Conservation (phyloP, 2,113 vertebrate genomes). For the Mus spicilegus region DNA sequence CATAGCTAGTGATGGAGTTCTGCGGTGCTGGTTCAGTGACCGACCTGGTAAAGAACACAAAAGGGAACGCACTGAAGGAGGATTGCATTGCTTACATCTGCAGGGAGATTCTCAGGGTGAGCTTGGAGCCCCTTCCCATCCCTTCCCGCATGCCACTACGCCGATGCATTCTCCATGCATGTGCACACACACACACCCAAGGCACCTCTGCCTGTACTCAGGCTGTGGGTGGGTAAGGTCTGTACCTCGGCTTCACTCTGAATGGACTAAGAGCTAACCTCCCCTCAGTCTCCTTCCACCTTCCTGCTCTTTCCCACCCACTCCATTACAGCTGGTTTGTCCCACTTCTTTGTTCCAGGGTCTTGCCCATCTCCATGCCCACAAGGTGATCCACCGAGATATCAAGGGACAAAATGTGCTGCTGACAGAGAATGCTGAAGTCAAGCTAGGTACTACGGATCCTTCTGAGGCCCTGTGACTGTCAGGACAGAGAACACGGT, state of each 20-base stretch:
- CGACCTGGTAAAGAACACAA: conserved; percentile 95
- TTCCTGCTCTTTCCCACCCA: background rate
- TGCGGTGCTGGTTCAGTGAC: conserved; percentile 96
- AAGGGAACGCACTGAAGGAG: conserved; percentile 95
- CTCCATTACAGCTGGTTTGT: background rate
- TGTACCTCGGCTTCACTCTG: background rate
- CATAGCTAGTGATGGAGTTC: conserved; percentile 96
- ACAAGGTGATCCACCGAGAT: conserved; percentile 96
- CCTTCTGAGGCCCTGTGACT: background rate
- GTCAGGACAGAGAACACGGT: background rate
- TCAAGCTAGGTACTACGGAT: conserved; percentile 91
- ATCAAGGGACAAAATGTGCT: conserved; percentile 97
- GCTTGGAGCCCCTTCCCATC: background rate
- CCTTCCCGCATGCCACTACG: background rate
- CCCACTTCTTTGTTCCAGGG: conserved; percentile 85
- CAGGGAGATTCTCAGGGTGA: conserved; percentile 94
- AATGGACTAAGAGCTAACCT: too few relatives aligned
- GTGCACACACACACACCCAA: background rate
- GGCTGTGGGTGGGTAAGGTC: background rate
- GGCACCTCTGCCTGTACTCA: background rate
- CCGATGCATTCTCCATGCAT: background rate
- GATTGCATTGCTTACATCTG: conserved; percentile 97
- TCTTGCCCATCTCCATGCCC: conserved; percentile 94
- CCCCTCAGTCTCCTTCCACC: background rate
- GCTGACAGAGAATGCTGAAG: conserved; percentile 95